Evolutionary conservation across 2,113 vertebrate genomes (phyloP), one percentile per base, ranked within the genome.

Genomic region (Lontra canadensis): DNA sequence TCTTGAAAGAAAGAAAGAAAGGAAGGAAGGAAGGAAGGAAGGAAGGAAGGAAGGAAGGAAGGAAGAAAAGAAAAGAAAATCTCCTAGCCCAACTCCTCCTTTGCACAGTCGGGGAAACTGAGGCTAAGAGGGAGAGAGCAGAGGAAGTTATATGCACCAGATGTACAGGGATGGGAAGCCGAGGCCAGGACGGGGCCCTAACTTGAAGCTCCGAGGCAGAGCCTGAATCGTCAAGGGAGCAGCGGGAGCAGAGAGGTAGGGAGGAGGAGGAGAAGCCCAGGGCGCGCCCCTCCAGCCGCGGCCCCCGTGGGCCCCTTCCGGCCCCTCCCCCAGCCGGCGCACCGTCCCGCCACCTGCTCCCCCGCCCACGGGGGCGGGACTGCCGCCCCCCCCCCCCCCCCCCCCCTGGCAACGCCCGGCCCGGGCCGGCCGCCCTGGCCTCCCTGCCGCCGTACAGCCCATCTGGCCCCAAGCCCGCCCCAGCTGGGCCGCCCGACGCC

Each of bases 291-390:
- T 39, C 73, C 18, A 34, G 61, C 59, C 65, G 36, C 9, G 25
- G 69, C 93, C 95, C 92, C 71, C 21, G 47, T 15, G 78, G 96
- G 97, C 97, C 98, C 96, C 95, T 90, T 95, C 96, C 88, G 96
- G 96, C 96, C 97, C 98, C 94, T 96, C 96, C 97, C 97, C 98
- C 97, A 94, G 95, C 67, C 94, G 8, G 93, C 20, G 39, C 97
- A 67, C 71, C 1, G 86, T 91, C 96, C 97, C 84, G 87, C 98
- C 98, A 98, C 98, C 98, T 98, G 98, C 98, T 98, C 97, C 97
- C 96, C 98, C 89, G 69, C 96, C 96, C 88, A 63, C 63, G 1
- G 20, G 90, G 98, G 96, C 95, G 73, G 96, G 85, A 96, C 96
- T 20, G 39, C 94, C 59, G 25, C 69, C 42, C 63, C 42, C 42